Base-by-base conservation (phyloP, 2,113 vertebrate genomes). In the Pelmatolapia mariae region DNA sequence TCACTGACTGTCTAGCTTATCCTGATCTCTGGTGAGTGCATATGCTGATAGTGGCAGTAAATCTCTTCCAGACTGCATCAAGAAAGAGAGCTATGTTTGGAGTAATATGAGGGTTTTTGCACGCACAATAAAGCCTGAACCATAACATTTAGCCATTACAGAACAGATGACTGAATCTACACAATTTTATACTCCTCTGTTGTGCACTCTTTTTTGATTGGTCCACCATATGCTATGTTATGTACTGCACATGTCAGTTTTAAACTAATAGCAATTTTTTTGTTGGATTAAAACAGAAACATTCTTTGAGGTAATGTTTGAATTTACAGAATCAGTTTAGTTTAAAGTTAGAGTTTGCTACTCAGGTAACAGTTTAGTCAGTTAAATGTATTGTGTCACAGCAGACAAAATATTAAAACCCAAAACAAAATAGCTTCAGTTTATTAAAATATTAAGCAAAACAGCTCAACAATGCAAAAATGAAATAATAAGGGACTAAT, bases 11-110 rank as follows among this genome's bases (percentile, higher is more conserved):
- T 97, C 98, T 97, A 98, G 50, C 95, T 96, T 96, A 96, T 98
- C 98, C 97, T 97, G 96, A 97, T 97, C 97, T 97, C 96, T 96
- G 97, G 96, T 95, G 95, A 97, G 96, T 97, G 96, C 97, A 96
- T 98, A 97, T 98, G 97, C 89, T 93, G 97, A 87, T 92, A 87
- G 82, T 13, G 8, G 86, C 89, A 84, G 80, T 86, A 90, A 87
- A 93, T 95, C 86, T 89, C 78, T 43, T 59, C 12, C 12, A 61
- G 40, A 47, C 84, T 15, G 88, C 80, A 84, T 52, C 57, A 80
- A 78, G 29, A 63, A 68, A 45, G 38, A 68, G 33, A 71, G 52
- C 57, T 38, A n/a, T 82, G 63, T 89, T 92, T 79, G 36, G 68
- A 89, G 87, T 86, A 59, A 87, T 88, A 68, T 85, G 29, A 82